These are phyloP conservation scores for Acanthopleura granulata DNA, from an alignment of 2,888 invertebrate genomes.

Conservation along the genomic window DNA sequence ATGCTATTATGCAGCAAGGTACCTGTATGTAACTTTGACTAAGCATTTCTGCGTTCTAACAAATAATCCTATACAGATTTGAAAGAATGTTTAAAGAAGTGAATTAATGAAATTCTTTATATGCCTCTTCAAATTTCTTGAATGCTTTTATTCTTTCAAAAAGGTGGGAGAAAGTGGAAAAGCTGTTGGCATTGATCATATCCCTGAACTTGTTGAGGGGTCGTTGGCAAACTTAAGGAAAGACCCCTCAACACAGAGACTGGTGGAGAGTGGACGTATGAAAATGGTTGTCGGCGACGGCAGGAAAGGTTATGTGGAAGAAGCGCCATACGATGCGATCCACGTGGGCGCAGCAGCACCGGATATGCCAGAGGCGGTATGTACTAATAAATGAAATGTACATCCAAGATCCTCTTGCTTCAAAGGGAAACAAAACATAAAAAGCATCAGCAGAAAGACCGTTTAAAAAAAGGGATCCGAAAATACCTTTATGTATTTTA, in stretches of 20 bases:
- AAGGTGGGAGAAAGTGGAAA: constrained; percentile 67
- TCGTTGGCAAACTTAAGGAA: constrained; percentile 81
- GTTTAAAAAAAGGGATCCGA: too few species aligned
- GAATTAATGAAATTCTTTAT: too few species aligned
- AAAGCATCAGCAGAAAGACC: too few species aligned
- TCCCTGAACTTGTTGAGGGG: constrained; percentile 71
- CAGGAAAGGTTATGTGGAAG: constrained; percentile 58
- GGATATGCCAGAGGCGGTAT: constrained; percentile 68
- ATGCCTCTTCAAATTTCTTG: background rate
- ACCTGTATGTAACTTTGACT: too few species aligned
- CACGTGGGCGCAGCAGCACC: constrained; percentile 71
- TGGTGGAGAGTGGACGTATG: constrained; percentile 61
- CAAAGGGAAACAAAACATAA: too few species aligned
- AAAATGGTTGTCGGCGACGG: constrained; percentile 68
- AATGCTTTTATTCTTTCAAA: constrained; percentile 23
- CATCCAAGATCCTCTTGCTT: too few species aligned
- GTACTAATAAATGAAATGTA: constrained; percentile 20
- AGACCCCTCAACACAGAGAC: constrained; percentile 39
- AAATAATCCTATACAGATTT: too few species aligned
- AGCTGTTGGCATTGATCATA: constrained; percentile 70
- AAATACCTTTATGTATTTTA: too few species aligned
- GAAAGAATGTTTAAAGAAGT: too few species aligned
- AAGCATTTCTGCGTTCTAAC: too few species aligned
- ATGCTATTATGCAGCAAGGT: too few species aligned
- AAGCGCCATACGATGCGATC: constrained; percentile 70